Conservation (phyloP, 2,888 invertebrate species). For the Beris morrisii region DNA sequence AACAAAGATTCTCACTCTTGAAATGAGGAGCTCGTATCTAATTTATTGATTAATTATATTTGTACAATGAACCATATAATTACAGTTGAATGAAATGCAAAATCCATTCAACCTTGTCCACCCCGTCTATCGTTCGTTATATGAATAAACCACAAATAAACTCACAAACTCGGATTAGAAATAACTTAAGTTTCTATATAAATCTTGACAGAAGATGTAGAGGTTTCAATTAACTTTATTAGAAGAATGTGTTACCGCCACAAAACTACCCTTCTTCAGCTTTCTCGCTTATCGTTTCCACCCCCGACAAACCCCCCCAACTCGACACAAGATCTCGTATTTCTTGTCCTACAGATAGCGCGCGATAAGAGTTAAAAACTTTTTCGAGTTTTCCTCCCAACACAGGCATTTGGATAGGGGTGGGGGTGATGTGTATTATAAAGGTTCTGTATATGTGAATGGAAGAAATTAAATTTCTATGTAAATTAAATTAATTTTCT, state of each 20-base stretch:
- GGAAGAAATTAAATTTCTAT: constrained; percentile 18
- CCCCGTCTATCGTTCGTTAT: background rate
- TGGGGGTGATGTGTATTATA: no score
- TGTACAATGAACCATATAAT: constrained; percentile 31
- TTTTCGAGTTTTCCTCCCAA: no score
- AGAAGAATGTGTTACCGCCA: constrained; percentile 3
- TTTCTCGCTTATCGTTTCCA: no score
- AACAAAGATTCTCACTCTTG: no score
- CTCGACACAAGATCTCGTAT: no score
- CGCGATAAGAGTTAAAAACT: no score
- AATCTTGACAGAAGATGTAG: constrained; percentile 24
- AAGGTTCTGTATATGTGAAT: background rate
- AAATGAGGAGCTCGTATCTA: background rate
- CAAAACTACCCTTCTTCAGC: no score
- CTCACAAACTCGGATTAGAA: constrained; percentile 18
- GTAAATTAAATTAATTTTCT: constrained; percentile 18
- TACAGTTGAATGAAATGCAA: constrained; percentile 29
- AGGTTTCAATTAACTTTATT: constrained; percentile 28
- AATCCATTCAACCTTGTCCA: constrained; percentile 6
- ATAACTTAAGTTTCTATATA: constrained; percentile 27
- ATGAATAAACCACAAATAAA: background rate
- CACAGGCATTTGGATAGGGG: no score
- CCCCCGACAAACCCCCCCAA: no score
- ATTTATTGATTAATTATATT: constrained; percentile 31
- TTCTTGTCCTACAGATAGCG: no score